A percentile compares a stretch with the other conserved stretches of the same genome.
phyloP scores from a whole-genome alignment of 1,140 invertebrate genomes.

The Hermatobates lingyangjiaoensis region DNA sequence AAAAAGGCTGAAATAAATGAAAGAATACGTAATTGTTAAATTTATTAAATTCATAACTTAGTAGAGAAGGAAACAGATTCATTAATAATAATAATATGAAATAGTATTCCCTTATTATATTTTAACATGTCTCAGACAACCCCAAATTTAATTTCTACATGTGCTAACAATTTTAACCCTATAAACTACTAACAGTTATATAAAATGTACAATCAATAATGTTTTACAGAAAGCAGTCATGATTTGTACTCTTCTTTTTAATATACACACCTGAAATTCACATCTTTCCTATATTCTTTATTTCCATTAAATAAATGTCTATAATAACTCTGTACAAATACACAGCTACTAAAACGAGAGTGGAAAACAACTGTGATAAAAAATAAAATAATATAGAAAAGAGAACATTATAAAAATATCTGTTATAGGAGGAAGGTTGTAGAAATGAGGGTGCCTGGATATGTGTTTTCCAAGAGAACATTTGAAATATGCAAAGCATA shows the following conservation, averaged over 20 bases:
- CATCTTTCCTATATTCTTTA: background rate
- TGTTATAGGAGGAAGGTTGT: background rate
- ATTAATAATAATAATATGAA: background rate
- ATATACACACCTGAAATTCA: background rate
- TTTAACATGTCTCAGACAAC: slow-evolving; percentile 2
- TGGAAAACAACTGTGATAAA: background rate
- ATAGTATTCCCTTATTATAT: background rate
- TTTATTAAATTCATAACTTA: background rate
- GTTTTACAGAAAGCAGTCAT: slow-evolving; percentile 13
- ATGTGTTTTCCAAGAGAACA: too few relatives aligned
- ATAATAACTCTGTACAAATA: background rate
- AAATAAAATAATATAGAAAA: background rate
- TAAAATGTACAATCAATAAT: slow-evolving; percentile 8
- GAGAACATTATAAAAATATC: background rate
- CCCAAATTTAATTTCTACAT: slow-evolving; percentile 3
- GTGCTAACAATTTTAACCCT: slow-evolving; percentile 5
- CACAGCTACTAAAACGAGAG: too few relatives aligned
- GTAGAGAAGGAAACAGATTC: background rate
- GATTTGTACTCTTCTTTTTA: slow-evolving; percentile 12
- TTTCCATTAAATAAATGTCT: background rate
- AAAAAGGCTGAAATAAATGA: too few relatives aligned
- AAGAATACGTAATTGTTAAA: too few relatives aligned
- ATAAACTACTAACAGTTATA: slow-evolving; percentile 9
- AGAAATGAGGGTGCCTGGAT: background rate
- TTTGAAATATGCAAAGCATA: too few relatives aligned